A percentile compares a stretch with the other conserved stretches of the same genome.
phyloP scores from a whole-genome alignment of 2,888 invertebrate species.

The Sphaeridia pumilis region DNA sequence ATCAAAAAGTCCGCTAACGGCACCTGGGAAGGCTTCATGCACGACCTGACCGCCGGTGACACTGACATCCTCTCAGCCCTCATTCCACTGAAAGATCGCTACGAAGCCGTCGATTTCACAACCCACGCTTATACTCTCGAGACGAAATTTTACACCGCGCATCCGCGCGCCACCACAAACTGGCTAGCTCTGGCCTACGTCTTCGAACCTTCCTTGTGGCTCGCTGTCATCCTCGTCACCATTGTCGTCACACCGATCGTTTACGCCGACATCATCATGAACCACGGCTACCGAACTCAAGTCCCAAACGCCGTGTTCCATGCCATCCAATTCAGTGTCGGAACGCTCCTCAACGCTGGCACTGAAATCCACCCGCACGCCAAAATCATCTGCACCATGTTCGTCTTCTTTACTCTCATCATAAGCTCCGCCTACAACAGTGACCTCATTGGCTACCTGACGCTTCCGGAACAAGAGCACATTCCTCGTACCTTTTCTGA shows the following conservation, averaged over 20 bases:
- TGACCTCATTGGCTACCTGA: slow-evolving; percentile 6
- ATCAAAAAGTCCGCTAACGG: not conserved
- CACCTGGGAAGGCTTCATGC: slow-evolving; percentile 2
- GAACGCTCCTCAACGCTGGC: not conserved
- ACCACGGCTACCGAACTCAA: not conserved
- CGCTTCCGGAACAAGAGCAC: slow-evolving; percentile 5
- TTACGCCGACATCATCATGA: not conserved
- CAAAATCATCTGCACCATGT: not conserved
- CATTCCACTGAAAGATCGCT: not conserved
- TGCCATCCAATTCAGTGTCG: not conserved
- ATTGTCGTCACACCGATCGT: not conserved
- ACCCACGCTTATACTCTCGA: not conserved
- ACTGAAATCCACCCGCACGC: not conserved
- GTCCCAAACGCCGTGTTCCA: not conserved
- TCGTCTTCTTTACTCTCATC: slow-evolving; percentile 4
- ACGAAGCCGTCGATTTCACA: not conserved
- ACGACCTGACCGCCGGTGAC: not conserved
- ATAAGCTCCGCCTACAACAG: not conserved
- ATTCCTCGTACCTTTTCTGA: slow-evolving; percentile 1
- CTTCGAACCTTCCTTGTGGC: slow-evolving; percentile 3
- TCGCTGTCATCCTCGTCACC: not conserved
- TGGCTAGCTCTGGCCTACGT: slow-evolving; percentile 5
- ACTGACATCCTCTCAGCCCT: not conserved
- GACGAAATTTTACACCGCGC: slow-evolving; percentile 1
- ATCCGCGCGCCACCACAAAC: not conserved